These are phyloP conservation scores for Exephanes ischioxanthus DNA, from an alignment of 2,888 invertebrate genomes.

Conservation along the genomic window DNA sequence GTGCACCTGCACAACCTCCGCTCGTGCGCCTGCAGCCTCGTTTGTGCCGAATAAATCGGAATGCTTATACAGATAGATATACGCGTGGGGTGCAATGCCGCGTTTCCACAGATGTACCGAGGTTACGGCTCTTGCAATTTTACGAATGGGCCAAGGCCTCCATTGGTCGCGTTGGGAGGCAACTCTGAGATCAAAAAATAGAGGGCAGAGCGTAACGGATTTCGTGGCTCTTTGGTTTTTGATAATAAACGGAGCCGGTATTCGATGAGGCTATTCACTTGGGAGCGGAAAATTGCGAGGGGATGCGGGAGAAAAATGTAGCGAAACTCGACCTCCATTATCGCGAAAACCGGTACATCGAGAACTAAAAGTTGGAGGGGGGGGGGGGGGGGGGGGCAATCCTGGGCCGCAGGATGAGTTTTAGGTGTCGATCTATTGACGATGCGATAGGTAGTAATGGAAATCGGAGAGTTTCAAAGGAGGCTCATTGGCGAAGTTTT, in stretches of 20 bases:
- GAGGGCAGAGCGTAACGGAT: background rate
- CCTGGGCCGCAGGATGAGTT: background rate
- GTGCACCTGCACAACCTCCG: slow-evolving; percentile 8
- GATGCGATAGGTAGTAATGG: background rate
- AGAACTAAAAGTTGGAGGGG: background rate
- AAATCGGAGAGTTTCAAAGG: background rate
- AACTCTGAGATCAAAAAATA: background rate
- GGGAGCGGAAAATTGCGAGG: background rate
- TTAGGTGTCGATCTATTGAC: background rate
- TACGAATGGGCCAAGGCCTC: slow-evolving; percentile 49
- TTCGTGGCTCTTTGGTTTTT: background rate
- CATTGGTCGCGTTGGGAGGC: slow-evolving; percentile 53
- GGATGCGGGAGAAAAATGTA: background rate
- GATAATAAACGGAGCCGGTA: background rate
- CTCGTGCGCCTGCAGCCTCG: slow-evolving; percentile 10
- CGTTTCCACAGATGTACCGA: slow-evolving; percentile 30
- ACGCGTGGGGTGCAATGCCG: background rate
- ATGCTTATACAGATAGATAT: background rate
- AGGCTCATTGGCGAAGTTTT: background rate
- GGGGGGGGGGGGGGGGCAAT: too few relatives aligned
- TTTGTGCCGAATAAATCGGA: slow-evolving; percentile 46
- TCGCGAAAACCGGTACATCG: background rate
- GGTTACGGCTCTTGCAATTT: slow-evolving; percentile 55
- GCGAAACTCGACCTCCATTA: background rate
- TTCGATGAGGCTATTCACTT: background rate